A percentile compares a stretch with the other conserved stretches of the same genome.
phyloP scores from a whole-genome alignment of 2,113 vertebrate species.

The Sorex fumeus region DNA sequence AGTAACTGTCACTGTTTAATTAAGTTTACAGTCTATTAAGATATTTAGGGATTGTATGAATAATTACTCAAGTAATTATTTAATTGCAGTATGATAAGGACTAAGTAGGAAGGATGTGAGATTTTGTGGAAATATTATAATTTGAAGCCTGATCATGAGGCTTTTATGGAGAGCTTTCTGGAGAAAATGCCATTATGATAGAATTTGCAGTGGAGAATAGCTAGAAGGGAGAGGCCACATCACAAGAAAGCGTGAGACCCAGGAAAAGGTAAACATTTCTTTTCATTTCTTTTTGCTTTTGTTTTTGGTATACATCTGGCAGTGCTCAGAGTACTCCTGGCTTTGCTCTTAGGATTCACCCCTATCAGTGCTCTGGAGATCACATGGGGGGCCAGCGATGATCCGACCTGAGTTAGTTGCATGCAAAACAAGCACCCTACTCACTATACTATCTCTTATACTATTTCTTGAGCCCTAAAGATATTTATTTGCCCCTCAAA shows the following conservation, averaged over 20 bases:
- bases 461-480: too few species aligned
- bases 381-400: too few species aligned
- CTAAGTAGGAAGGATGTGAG: slow-evolving; percentile 9
- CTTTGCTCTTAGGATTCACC: too few species aligned
- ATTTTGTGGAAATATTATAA: slow-evolving; percentile 26
- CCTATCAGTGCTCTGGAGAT: too few species aligned
- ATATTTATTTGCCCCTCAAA: not conserved
- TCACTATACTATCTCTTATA: too few species aligned
- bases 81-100: slow-evolving; percentile 33
- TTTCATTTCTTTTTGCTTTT: too few species aligned
- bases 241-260: not conserved
- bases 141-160: not conserved
- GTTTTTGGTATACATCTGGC: too few species aligned
- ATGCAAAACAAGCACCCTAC: too few species aligned
- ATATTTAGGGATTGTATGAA: slow-evolving; percentile 52
- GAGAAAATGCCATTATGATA: not conserved
- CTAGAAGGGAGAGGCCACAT: not conserved
- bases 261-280: not conserved
- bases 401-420: too few species aligned
- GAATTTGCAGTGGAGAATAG: not conserved
- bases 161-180: not conserved
- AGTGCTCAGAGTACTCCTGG: too few species aligned
- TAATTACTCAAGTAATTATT: slow-evolving; percentile 46
- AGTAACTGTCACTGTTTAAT: not conserved
- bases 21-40: not conserved